A percentile compares a stretch with the other conserved stretches of the same genome.
These are phyloP conservation scores for Pharmacophagus antenor DNA, from an alignment of 2,888 invertebrate species.

Conservation along the genomic window DNA sequence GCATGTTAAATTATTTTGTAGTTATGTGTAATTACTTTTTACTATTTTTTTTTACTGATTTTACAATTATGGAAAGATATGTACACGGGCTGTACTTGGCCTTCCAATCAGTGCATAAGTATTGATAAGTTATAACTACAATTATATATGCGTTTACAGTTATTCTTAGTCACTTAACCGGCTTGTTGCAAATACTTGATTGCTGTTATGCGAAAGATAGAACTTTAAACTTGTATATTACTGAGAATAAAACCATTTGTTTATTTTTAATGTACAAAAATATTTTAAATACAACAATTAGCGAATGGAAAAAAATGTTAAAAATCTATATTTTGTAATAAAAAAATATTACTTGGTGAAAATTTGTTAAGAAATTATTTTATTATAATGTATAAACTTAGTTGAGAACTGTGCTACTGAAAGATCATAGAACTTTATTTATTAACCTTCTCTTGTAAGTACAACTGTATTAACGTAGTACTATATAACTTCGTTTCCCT, in stretches of 20 bases:
- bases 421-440: too few relatives aligned
- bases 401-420: too few relatives aligned
- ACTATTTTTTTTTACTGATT: too few relatives aligned
- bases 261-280: background rate
- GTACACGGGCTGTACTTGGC: slow-evolving; percentile 9
- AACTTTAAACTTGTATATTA: background rate
- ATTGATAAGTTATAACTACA: slow-evolving; percentile 15
- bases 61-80: background rate
- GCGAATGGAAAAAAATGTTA: background rate
- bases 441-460: too few relatives aligned
- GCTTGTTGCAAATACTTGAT: slow-evolving; percentile 8
- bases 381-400: too few relatives aligned
- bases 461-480: too few relatives aligned
- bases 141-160: slow-evolving; percentile 13
- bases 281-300: too few relatives aligned
- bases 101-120: slow-evolving; percentile 8
- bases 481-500: too few relatives aligned
- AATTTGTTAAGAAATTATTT: background rate
- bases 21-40: too few relatives aligned
- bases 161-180: slow-evolving; percentile 19
- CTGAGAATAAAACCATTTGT: background rate
- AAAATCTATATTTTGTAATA: background rate
- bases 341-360: background rate
- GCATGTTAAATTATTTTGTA: too few relatives aligned
- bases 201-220: background rate